Evolutionary conservation across 2,797 vertebrate genomes (phyloP), one percentile per base, ranked within the genome.

Genomic region (Heteromormyrus szaboi): DNA sequence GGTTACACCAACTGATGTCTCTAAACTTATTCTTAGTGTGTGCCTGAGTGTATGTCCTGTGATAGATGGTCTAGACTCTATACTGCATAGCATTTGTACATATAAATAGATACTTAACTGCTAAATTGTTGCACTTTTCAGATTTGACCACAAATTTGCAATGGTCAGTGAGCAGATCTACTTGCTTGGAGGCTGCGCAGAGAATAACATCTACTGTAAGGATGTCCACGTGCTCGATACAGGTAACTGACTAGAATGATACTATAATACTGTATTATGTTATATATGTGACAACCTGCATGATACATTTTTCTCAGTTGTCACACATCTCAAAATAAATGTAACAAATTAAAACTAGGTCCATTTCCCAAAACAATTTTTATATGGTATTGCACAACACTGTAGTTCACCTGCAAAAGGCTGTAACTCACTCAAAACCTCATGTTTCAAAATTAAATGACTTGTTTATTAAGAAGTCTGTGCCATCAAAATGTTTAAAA

Each of bases 161-260:
- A 84, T 92, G 86, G 93, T 95, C 2, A 93, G 93, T 86, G 94
- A 95, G 91, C 95, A 95, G 92, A 90, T 96, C 65, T 96, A 95
- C 88, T 91, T 96, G 95, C 95, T 94, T 51, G 95, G 96, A 89
- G 96, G 96, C 48, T 93, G 89, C 68, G 91, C 92, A 86, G 90
- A 88, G 33, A 91, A 90, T 29, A 94, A 93, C 89, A 90, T 91
- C 51, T 93, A 94, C 89, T 91, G 92, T 91, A 95, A 93, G 90
- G 94, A 96, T 89, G 86, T 96, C 29, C 89, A 94, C 68, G 90
- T 95, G 51, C 92, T 96, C n/a, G 93, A 92, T 88, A 95, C 95
- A 94, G 95, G 96, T 96, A 91, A 87, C 87, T 33, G 46, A 41
- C 22, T 0, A 50, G 46, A 48, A 46, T 46, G 41, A 46, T 44